Percentiles rank a stretch among this genome's conserved stretches.
phyloP scores from a whole-genome alignment of 2,113 vertebrate genomes.

The Bufo gargarizans region DNA sequence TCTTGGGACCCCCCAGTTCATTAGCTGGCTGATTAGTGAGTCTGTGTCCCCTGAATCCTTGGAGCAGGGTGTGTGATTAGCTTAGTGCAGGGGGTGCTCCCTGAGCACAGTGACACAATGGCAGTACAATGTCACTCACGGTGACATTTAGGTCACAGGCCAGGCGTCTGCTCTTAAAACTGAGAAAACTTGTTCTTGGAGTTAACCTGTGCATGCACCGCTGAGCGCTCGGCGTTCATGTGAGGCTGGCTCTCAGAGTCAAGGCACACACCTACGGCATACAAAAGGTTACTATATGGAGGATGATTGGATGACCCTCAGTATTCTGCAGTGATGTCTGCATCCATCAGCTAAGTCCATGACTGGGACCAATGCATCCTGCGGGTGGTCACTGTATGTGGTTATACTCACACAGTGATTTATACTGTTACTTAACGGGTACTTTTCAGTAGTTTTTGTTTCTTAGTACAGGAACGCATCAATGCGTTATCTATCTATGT shows the following conservation, averaged over 20 bases:
- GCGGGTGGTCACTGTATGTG: neutral
- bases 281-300: neutral
- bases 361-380: neutral
- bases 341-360: neutral
- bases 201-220: slow-evolving; percentile 30
- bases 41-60: slow-evolving; percentile 48
- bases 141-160: slow-evolving; percentile 57
- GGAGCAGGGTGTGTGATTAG: slow-evolving; percentile 52
- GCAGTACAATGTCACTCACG: slow-evolving; percentile 55
- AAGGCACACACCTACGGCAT: neutral
- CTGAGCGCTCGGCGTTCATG: neutral
- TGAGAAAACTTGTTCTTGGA: neutral
- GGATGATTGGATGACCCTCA: neutral
- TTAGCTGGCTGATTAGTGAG: slow-evolving; percentile 57
- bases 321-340: neutral
- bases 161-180: slow-evolving; percentile 27
- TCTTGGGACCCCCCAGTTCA: slow-evolving; percentile 47
- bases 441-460: neutral
- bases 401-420: neutral
- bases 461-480: neutral
- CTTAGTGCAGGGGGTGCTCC: slow-evolving; percentile 52
- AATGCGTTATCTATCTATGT: neutral
- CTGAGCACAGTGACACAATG: slow-evolving; percentile 53
- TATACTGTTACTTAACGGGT: neutral
- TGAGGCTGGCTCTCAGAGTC: neutral